These are phyloP conservation scores for Micrastur ruficollis DNA, from an alignment of 2,797 vertebrate genomes.

Conservation along the genomic window DNA sequence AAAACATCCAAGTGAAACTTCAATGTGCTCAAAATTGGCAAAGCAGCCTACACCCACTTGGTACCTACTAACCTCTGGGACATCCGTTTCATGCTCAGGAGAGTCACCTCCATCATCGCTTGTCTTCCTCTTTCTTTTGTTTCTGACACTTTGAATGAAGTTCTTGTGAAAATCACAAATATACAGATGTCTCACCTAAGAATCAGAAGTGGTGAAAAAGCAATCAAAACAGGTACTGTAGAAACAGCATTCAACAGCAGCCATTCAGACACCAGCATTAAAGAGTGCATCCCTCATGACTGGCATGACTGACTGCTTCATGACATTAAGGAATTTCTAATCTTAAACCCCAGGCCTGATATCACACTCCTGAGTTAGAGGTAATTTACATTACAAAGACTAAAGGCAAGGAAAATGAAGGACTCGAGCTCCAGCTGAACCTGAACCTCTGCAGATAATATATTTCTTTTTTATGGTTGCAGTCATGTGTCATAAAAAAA, in stretches of 20 bases:
- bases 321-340: not conserved
- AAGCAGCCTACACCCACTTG: not conserved
- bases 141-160: constrained; percentile 97
- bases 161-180: constrained; percentile 99
- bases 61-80: constrained; percentile 86
- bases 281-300: not conserved
- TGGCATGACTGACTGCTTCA: not conserved
- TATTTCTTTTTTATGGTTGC: not conserved
- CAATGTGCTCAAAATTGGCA: not conserved
- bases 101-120: constrained; percentile 98
- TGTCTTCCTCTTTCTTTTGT: constrained; percentile 98
- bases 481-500: not conserved
- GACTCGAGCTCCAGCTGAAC: not conserved
- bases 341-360: not conserved
- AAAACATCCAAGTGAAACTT: not conserved
- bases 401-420: not conserved
- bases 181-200: constrained; percentile 93
- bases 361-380: not conserved
- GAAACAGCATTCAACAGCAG: not conserved
- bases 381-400: not conserved
- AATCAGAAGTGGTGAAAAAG: not conserved
- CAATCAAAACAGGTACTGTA: not conserved
- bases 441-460: not conserved
- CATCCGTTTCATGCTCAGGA: constrained; percentile 93
- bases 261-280: not conserved